A percentile compares a stretch with the other conserved stretches of the same genome.
phyloP scores from a whole-genome alignment of 2,113 vertebrate genomes.

The Calidris pugnax region DNA sequence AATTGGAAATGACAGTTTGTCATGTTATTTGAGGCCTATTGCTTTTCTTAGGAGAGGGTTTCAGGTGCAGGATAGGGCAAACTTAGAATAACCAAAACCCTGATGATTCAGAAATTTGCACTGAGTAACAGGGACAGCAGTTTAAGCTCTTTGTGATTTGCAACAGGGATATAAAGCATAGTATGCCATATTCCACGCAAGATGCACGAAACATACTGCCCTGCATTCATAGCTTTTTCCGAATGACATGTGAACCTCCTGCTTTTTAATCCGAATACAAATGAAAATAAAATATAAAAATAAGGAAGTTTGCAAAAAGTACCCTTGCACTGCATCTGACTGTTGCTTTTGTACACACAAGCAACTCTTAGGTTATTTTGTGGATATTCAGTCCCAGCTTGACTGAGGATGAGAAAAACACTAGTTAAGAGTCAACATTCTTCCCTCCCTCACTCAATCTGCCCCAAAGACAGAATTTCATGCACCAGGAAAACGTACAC shows the following conservation, averaged over 20 bases:
- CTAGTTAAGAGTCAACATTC: not conserved
- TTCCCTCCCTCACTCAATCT: not conserved
- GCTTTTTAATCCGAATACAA: not conserved
- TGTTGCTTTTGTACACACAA: not conserved
- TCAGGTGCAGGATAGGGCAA: not conserved
- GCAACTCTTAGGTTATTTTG: not conserved
- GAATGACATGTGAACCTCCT: not conserved
- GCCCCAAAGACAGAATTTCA: not conserved
- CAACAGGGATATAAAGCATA: not conserved
- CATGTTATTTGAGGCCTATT: not conserved
- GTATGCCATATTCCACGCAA: not conserved
- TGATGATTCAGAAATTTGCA: not conserved
- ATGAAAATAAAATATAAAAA: not conserved
- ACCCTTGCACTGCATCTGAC: not conserved
- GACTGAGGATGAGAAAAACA: not conserved
- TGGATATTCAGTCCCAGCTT: not conserved
- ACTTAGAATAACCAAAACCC: not conserved
- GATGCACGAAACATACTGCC: not conserved
- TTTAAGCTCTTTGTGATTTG: not conserved
- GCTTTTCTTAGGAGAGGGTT: not conserved
- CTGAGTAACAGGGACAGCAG: not conserved
- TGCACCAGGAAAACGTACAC: not conserved
- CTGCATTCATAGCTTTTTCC: not conserved
- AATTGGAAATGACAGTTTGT: not conserved
- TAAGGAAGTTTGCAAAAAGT: not conserved